phyloP scores from a whole-genome alignment of 2,888 invertebrate species.

The Clepsis dumicolana region DNA sequence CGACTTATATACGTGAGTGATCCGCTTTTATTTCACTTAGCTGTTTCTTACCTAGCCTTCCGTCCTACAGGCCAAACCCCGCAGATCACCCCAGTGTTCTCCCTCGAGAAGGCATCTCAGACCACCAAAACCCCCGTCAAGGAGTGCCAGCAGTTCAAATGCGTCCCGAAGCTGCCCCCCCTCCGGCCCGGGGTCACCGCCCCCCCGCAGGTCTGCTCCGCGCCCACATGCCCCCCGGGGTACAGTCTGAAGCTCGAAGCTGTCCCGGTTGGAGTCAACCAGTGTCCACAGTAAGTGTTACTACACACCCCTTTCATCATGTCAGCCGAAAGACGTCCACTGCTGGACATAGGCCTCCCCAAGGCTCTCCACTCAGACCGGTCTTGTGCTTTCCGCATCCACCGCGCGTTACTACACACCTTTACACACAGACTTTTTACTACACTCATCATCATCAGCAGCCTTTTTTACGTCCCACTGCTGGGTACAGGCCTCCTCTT shows the following conservation, averaged over 20 bases:
- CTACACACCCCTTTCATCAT: too few relatives aligned
- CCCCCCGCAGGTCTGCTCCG: constrained; percentile 70
- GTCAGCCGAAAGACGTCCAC: too few relatives aligned
- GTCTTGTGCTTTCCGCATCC: too few relatives aligned
- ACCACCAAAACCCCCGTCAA: constrained; percentile 47
- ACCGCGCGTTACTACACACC: too few relatives aligned
- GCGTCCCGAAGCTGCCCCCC: constrained; percentile 81
- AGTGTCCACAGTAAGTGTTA: constrained; percentile 80
- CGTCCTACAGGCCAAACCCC: constrained; percentile 55
- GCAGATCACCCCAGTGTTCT: constrained; percentile 65
- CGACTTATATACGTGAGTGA: too few relatives aligned
- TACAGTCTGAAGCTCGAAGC: constrained; percentile 85
- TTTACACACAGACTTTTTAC: too few relatives aligned
- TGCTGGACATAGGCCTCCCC: too few relatives aligned
- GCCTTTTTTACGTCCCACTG: too few relatives aligned
- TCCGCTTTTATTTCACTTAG: neutral
- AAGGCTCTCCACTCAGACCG: too few relatives aligned
- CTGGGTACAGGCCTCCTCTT: too few relatives aligned
- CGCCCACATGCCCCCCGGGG: constrained; percentile 86
- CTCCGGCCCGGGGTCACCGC: constrained; percentile 63
- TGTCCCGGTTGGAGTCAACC: constrained; percentile 56
- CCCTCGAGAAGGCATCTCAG: constrained; percentile 65
- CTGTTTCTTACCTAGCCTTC: neutral
- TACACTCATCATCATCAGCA: too few relatives aligned
- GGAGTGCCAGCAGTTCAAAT: constrained; percentile 84